Percentiles rank a stretch among this genome's conserved stretches.
Evolutionary conservation across 2,797 vertebrate species (phyloP).

Genomic region (Crocodylus rhombifer): DNA sequence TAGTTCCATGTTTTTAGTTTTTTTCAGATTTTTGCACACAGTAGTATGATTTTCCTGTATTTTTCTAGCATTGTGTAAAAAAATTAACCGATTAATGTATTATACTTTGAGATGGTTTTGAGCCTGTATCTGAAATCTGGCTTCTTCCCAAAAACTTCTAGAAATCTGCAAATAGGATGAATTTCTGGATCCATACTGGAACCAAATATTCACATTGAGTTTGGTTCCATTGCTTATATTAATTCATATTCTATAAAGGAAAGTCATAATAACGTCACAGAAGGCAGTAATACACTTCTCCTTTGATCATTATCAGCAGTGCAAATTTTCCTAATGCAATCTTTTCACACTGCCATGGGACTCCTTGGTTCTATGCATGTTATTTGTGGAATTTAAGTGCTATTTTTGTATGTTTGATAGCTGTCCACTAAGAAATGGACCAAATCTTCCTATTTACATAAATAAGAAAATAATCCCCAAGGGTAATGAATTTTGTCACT

Average conservation of each 20-base stretch:
- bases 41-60: background rate
- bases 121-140: background rate
- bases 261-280: background rate
- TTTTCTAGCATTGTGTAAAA: rapidly evolving
- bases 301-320: background rate
- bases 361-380: no score
- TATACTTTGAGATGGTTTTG: background rate
- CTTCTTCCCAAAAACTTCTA: background rate
- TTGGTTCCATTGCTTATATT: background rate
- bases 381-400: no score
- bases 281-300: background rate
- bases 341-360: background rate
- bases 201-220: background rate
- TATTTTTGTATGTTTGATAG: no score
- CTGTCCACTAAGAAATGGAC: background rate
- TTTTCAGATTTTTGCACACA: background rate
- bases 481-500: background rate
- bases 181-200: background rate
- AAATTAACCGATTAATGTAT: background rate
- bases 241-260: background rate
- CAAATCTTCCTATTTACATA: background rate
- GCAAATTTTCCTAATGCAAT: background rate
- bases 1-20: background rate
- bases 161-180: background rate
- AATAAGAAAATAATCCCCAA: background rate